Percentiles rank a stretch among this genome's conserved stretches.
Conservation (phyloP, 2,113 vertebrate species). For the Crypturellus undulatus region DNA sequence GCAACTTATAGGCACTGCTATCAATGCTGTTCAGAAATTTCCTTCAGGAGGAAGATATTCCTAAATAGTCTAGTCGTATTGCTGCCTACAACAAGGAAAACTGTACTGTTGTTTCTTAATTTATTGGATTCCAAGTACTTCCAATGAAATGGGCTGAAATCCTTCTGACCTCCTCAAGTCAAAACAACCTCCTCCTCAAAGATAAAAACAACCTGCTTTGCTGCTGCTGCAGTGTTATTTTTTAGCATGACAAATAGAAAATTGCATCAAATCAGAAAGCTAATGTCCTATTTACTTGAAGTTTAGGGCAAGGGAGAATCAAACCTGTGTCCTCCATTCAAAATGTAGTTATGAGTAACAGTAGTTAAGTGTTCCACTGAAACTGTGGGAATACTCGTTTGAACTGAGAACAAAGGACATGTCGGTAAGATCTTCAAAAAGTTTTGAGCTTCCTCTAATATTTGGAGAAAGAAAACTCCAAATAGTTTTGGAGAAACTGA, state of each 20-base stretch:
- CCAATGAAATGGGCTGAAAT: constrained; percentile 16
- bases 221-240: background rate
- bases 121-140: background rate
- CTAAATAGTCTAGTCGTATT: background rate
- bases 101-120: background rate
- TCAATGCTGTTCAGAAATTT: background rate
- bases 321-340: background rate
- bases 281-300: background rate
- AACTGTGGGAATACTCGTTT: background rate
- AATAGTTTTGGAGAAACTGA: too few species aligned
- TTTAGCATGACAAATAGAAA: background rate
- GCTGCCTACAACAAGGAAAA: constrained; percentile 46
- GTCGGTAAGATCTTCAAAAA: background rate
- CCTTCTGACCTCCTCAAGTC: constrained; percentile 41
- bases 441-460: background rate
- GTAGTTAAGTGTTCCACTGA: background rate
- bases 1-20: background rate
- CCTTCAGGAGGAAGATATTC: background rate
- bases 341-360: background rate
- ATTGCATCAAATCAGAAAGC: background rate
- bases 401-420: background rate
- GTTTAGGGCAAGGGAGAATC: background rate
- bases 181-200: background rate
- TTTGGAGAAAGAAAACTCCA: background rate
- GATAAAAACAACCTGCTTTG: background rate